These are phyloP conservation scores for Gambusia affinis DNA, from an alignment of 2,113 vertebrate species.

Conservation along the genomic window DNA sequence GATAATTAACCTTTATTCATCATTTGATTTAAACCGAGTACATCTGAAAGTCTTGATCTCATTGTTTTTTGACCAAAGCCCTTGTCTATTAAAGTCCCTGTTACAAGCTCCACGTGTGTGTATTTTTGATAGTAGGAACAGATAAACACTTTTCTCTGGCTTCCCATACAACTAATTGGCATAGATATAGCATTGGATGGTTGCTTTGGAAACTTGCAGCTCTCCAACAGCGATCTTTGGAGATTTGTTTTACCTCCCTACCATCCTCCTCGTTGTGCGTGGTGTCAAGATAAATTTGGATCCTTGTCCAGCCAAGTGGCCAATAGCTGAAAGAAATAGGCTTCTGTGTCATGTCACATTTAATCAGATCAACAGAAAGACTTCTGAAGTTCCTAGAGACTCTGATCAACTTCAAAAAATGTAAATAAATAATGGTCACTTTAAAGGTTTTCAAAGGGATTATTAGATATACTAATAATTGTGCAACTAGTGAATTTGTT, in stretches of 20 bases:
- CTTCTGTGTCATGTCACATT: background rate
- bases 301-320: background rate
- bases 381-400: background rate
- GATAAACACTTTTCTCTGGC: too few relatives aligned
- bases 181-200: background rate
- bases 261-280: background rate
- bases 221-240: background rate
- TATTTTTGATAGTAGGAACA: too few relatives aligned
- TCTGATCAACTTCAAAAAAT: background rate
- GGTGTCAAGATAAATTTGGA: background rate
- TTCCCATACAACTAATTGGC: too few relatives aligned
- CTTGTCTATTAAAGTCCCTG: too few relatives aligned
- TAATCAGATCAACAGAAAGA: background rate
- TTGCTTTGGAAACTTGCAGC: background rate
- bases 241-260: background rate
- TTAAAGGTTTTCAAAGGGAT: background rate
- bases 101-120: too few relatives aligned
- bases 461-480: background rate
- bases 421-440: background rate
- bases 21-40: background rate
- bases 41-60: background rate
- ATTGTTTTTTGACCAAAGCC: background rate
- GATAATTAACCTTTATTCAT: background rate
- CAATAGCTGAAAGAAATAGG: background rate
- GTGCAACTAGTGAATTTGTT: background rate